Base-by-base conservation (phyloP, 2,797 vertebrate genomes). In the Chaunax sp. region DNA sequence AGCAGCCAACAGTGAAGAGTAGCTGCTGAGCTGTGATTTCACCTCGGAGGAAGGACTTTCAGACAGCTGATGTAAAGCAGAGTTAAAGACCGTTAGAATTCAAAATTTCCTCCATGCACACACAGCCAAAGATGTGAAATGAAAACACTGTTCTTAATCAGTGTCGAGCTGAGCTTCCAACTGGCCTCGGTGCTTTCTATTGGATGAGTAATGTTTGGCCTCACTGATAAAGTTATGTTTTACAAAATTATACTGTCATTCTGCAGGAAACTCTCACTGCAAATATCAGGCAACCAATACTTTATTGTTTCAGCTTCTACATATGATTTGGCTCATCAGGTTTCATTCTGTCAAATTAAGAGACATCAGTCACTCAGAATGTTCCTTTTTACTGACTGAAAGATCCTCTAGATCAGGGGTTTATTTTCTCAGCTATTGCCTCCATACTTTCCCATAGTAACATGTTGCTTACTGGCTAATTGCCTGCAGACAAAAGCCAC, bases 11-110 rank as follows among this genome's bases (percentile, higher is more conserved):
- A 15, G 65, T n/a, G 19, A 58, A 51, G 73, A 74, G 58, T 28
- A 73, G 77, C 69, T 75, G 72, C 50, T 71, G 65, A 81, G 61
- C 40, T 80, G 76, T 68, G 56, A 60, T 50, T 72, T 70, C 56
- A 46, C 33, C 55, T 80, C 28, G 35, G 49, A 64, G 57, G 59
- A 56, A 71, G 35, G 62, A 60, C 53, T 70, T 44, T 78, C 49
- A 66, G 67, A 78, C 77, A 73, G 61, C 28, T 77, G 72, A 80
- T 33, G 63, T 14, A 75, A 75, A 71, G 54, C 54, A 80, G 62
- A 75, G 55, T 53, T 46, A 16, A 46, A 67, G 45, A 74, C 43
- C 22, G 44, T 62, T 35, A 75, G 33, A 69, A 63, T 49, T 76
- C 19, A 64, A 11, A 22, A 53, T 38, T 54, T 45, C 28, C 33